These are phyloP conservation scores for Mimas tiliae DNA, from an alignment of 2,888 invertebrate genomes.

Conservation along the genomic window DNA sequence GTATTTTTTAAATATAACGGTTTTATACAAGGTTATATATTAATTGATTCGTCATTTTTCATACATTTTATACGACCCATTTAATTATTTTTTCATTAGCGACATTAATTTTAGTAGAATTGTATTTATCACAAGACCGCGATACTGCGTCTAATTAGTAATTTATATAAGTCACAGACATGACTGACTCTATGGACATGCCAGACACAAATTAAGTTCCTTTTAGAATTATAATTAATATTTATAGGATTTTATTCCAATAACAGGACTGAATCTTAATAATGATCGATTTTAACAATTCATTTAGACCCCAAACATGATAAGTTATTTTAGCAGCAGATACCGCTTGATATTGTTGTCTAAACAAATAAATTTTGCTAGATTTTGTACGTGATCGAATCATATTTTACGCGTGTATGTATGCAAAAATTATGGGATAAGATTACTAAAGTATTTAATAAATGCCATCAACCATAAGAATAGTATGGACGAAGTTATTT, in stretches of 20 bases:
- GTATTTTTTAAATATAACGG: background rate
- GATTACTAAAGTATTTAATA: background rate
- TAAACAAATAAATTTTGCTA: background rate
- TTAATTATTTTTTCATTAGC: background rate
- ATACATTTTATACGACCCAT: background rate
- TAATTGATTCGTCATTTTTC: background rate
- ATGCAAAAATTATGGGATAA: background rate
- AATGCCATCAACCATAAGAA: too few species aligned
- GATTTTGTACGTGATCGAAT: background rate
- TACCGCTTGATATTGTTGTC: background rate
- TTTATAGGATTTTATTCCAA: constrained; percentile 27
- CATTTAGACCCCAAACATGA: background rate
- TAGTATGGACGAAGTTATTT: too few species aligned
- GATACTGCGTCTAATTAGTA: background rate
- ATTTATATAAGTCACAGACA: constrained; percentile 29
- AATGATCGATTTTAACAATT: background rate
- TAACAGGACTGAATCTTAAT: background rate
- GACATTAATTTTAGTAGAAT: background rate
- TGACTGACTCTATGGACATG: constrained; percentile 20
- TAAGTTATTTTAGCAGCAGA: background rate
- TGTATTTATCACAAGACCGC: background rate
- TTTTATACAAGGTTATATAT: background rate
- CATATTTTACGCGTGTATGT: background rate
- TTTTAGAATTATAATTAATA: constrained; percentile 26
- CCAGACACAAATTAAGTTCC: constrained; percentile 28